phyloP scores from a whole-genome alignment of 2,797 vertebrate species.

The Streptopelia turtur region DNA sequence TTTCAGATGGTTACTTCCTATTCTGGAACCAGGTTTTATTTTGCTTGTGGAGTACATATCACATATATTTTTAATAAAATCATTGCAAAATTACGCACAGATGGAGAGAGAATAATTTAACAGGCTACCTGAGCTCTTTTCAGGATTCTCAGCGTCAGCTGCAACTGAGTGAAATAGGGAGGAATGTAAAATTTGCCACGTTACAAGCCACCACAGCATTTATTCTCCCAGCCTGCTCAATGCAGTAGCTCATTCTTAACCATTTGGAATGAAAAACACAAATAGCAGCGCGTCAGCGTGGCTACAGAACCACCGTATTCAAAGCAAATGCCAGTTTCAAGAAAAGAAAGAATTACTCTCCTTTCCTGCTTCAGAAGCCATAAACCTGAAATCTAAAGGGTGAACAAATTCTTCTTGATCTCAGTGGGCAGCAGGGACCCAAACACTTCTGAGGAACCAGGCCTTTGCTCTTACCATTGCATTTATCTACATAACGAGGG shows the following conservation, averaged over 20 bases:
- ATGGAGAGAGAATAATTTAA: conserved; percentile 31
- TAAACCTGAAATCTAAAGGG: not conserved
- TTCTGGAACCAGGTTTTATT: conserved; percentile 8
- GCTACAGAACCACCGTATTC: not conserved
- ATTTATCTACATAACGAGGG: not conserved
- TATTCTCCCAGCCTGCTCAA: not conserved
- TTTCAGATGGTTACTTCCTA: conserved; percentile 5
- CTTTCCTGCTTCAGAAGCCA: not conserved
- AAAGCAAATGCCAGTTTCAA: not conserved
- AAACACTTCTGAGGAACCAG: not conserved
- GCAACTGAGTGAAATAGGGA: conserved; percentile 15
- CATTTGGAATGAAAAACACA: not conserved
- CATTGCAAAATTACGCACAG: conserved; percentile 23
- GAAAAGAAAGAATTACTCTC: not conserved
- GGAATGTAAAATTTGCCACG: conserved; percentile 2
- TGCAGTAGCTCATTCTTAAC: not conserved
- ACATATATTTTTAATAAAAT: conserved; percentile 16
- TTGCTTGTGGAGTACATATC: not conserved
- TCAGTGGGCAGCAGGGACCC: not conserved
- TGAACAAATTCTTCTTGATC: not conserved
- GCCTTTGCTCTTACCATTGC: not conserved
- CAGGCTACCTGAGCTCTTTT: conserved; percentile 20
- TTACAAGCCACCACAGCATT: not conserved
- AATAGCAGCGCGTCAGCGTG: not conserved
- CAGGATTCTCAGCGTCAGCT: conserved; percentile 11